These are phyloP conservation scores for Sphaerophoria rueppellii DNA, from an alignment of 2,888 invertebrate genomes.

Conservation along the genomic window DNA sequence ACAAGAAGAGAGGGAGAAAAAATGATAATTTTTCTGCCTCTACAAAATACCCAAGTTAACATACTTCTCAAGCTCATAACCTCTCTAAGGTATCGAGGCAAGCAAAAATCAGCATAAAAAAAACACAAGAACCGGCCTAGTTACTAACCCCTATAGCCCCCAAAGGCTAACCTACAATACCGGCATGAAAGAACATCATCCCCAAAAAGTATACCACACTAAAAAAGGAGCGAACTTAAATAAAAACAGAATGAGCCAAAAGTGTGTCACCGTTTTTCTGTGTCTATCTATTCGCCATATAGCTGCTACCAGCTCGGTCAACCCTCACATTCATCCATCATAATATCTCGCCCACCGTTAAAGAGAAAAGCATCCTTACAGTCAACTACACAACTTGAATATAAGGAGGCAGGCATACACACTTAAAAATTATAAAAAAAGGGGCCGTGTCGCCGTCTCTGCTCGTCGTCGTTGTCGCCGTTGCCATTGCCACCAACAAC, in stretches of 20 bases:
- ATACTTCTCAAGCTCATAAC: conserved; percentile 64
- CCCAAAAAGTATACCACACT: conserved; percentile 30
- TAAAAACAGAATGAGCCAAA: conserved; percentile 17
- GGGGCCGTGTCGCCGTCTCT: conserved; percentile 21
- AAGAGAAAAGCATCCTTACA: conserved; percentile 40
- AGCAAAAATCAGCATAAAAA: not conserved
- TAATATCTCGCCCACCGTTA: conserved; percentile 26
- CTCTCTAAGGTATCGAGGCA: conserved; percentile 51
- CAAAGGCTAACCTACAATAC: conserved; percentile 22
- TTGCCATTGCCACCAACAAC: not conserved
- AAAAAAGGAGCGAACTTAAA: conserved; percentile 1
- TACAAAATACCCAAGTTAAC: conserved; percentile 6
- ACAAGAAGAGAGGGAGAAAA: not conserved
- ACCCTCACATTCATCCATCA: conserved; percentile 62
- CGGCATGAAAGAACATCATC: conserved; percentile 51
- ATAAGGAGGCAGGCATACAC: conserved; percentile 33
- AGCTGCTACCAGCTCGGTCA: conserved; percentile 16
- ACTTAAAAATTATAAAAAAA: conserved; percentile 7
- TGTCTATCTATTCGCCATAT: conserved; percentile 53
- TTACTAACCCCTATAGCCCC: conserved; percentile 33
- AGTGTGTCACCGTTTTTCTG: conserved; percentile 68
- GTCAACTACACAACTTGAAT: conserved; percentile 38
- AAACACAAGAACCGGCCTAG: conserved; percentile 57
- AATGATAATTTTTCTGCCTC: conserved; percentile 23
- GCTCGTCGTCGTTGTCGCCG: conserved; percentile 28